Conservation (phyloP, 30 jellyfish, hydroid and myxozoan genomes). For the Aurelia aurita region DNA sequence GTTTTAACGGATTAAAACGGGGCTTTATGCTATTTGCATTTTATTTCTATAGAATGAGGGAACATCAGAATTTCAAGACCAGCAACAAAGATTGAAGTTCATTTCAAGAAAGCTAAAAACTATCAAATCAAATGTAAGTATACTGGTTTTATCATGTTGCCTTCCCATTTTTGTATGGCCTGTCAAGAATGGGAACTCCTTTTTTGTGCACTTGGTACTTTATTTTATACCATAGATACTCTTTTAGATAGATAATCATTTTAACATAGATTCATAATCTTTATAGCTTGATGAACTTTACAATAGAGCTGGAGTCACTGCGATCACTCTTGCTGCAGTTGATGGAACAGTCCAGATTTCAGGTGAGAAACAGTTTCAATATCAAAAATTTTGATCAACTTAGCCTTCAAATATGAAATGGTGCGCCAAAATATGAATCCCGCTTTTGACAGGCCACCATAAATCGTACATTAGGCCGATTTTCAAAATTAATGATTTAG, state of each 20-base stretch:
- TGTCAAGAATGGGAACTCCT: too few species aligned
- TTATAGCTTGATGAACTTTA: slow-evolving; percentile 56
- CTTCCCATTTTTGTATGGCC: not conserved
- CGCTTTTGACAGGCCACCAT: too few species aligned
- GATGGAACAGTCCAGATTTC: slow-evolving; percentile 49
- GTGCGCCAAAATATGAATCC: too few species aligned
- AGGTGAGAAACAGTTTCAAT: slow-evolving; percentile 3
- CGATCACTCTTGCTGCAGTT: slow-evolving; percentile 34
- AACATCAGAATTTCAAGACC: slow-evolving; percentile 1
- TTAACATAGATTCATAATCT: not conserved
- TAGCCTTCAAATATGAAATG: too few species aligned
- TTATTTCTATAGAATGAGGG: not conserved
- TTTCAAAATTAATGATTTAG: too few species aligned
- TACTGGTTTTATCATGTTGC: not conserved
- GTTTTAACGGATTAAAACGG: too few species aligned
- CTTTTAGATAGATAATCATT: too few species aligned
- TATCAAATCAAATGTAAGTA: slow-evolving; percentile 53
- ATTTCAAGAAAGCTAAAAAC: slow-evolving; percentile 28
- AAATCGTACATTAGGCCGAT: too few species aligned
- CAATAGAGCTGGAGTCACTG: slow-evolving; percentile 57
- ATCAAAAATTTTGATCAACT: too few species aligned
- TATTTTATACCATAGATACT: too few species aligned
- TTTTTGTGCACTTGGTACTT: too few species aligned
- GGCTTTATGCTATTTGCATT: too few species aligned
- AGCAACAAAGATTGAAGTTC: slow-evolving; percentile 33